Base-by-base conservation (phyloP, 2,888 invertebrate species). In the Archips crataeganus region DNA sequence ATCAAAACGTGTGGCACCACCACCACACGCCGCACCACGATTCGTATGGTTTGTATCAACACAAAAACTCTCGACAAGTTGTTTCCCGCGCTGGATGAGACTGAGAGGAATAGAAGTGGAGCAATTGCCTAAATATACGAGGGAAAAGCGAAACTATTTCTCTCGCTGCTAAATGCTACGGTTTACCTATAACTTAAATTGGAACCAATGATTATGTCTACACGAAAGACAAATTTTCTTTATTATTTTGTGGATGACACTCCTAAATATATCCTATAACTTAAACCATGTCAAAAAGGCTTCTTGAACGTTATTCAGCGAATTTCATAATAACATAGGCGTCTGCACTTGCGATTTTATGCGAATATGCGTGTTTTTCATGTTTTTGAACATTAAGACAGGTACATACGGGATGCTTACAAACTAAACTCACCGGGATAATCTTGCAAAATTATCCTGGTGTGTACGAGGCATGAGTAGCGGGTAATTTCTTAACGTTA, bases 1-100 rank as follows among this genome's bases (percentile, higher is more conserved):
- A 91, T 81, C 93, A 94, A 89, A 91, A 90, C 86, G 92, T 90
- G 49, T 91, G 93, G 93, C 93, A 93, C 75, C 93, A 90, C 77
- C 90, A 91, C 78, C 90, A 90, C 82, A 86, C 91, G 39, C 76
- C 84, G 69, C 93, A 92, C 80, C 93, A 93, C 78, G 94, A 94
- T 79, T 76, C 88, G 0, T 94, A 94, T 78, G 92, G 94, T 93
- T 71, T 74, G 81, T 75, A 9, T 13, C 45, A 36, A 15, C 11
- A 15, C 66, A 3, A 39, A 4, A 39, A 2, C 10, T 9, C 32
- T 8, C 42, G 2, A 15, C 9, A n/a, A 47, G 11, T 9, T 6
- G 23, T 9, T 15, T 1, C 39, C 39, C 39, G 39, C 39, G 6
- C 5, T 6, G 6, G 39, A 6, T 0, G 39, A 39, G 6, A 39